These are phyloP conservation scores for Psittacula derbiana DNA, from an alignment of 2,797 vertebrate genomes.

Conservation along the genomic window DNA sequence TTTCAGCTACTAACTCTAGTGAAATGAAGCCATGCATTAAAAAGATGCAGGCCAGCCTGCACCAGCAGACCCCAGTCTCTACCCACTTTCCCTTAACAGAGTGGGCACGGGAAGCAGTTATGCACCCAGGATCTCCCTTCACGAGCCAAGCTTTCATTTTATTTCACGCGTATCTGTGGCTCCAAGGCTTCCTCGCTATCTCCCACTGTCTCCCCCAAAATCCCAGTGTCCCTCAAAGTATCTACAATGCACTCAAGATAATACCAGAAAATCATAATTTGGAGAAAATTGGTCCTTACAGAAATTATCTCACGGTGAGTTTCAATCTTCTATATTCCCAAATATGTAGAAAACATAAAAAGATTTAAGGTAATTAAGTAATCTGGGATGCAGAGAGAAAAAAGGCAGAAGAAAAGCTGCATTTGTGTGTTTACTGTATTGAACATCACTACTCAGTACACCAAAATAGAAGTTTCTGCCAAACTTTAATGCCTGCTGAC, in stretches of 20 bases:
- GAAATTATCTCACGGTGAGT: not conserved
- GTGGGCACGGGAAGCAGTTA: not conserved
- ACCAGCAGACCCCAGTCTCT: not conserved
- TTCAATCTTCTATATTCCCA: conserved; percentile 33
- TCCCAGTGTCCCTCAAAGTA: not conserved
- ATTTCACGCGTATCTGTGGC: accelerated
- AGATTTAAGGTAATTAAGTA: not conserved
- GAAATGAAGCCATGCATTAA: not conserved
- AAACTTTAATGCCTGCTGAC: conserved; percentile 22
- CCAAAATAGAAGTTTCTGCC: conserved; percentile 22
- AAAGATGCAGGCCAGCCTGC: not conserved
- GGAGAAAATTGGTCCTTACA: not conserved
- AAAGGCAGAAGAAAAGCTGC: not conserved
- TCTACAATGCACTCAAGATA: not conserved
- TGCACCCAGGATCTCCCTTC: not conserved
- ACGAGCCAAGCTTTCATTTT: not conserved
- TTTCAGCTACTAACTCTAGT: not conserved
- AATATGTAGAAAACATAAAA: not conserved
- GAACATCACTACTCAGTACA: conserved; percentile 3
- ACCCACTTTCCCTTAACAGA: not conserved
- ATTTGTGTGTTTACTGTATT: conserved; percentile 13
- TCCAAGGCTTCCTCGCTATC: not conserved
- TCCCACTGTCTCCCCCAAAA: not conserved
- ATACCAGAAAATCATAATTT: not conserved
- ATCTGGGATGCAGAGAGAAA: not conserved